Evolutionary conservation across 2,888 invertebrate species (phyloP).

Genomic region (Chrysolina americana): DNA sequence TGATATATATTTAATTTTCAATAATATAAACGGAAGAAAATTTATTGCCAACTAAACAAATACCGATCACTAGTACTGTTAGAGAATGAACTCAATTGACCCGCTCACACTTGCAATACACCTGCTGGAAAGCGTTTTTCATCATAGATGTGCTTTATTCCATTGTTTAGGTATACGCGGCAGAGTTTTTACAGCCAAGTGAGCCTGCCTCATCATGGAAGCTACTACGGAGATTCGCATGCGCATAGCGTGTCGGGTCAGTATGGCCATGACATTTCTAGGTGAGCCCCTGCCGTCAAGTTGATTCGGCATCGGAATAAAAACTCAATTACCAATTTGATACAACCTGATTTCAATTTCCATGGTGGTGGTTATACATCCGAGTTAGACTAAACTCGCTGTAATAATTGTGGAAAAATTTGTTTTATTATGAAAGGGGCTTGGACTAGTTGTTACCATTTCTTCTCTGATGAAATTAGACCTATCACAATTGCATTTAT

Average conservation of each 20-base stretch:
- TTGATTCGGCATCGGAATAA: conserved; percentile 22
- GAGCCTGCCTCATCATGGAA: conserved; percentile 63
- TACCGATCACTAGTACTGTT: not conserved
- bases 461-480: conserved; percentile 5
- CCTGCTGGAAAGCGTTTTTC: conserved; percentile 31
- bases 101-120: not conserved
- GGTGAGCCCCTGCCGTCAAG: conserved; percentile 63
- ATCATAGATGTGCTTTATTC: conserved; percentile 54
- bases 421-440: conserved; percentile 32
- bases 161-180: conserved; percentile 68
- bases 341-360: not conserved
- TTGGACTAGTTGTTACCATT: conserved; percentile 33
- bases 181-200: conserved; percentile 70
- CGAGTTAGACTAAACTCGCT: not conserved
- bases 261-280: conserved; percentile 68
- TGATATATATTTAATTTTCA: too few species aligned
- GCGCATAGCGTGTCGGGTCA: conserved; percentile 65
- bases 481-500: not conserved
- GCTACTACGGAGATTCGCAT: conserved; percentile 70
- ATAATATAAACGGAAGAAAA: too few species aligned
- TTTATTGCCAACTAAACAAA: too few species aligned
- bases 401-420: not conserved
- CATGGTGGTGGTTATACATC: conserved; percentile 23
- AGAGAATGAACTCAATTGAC: not conserved
- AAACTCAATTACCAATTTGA: conserved; percentile 4